Conservation (phyloP, 2,888 invertebrate species). For the Therioaphis trifolii region DNA sequence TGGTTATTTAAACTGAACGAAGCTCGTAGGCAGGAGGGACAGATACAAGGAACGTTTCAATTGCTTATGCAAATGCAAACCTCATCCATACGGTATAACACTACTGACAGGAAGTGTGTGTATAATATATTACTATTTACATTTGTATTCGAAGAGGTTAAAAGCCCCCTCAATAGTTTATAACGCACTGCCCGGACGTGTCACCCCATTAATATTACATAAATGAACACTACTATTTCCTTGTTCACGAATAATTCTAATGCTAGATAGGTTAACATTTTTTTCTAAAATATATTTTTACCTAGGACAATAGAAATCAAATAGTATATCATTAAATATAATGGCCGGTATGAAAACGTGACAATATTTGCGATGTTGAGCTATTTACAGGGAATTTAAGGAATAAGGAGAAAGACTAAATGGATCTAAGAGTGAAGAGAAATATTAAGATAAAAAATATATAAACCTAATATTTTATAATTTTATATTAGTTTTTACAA, state of each 20-base stretch:
- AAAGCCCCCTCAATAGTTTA: neutral
- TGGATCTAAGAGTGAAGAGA: no score
- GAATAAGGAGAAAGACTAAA: no score
- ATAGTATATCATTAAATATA: neutral
- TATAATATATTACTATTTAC: slow-evolving; percentile 25
- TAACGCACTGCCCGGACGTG: slow-evolving; percentile 34
- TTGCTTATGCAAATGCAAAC: slow-evolving; percentile 17
- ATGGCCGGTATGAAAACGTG: neutral
- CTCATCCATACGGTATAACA: neutral
- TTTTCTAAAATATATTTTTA: neutral
- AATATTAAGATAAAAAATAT: no score
- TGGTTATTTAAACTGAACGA: slow-evolving; percentile 14
- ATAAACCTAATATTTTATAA: no score
- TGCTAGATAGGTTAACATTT: no score
- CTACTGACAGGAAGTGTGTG: slow-evolving; percentile 20
- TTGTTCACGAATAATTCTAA: no score
- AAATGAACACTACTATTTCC: slow-evolving; percentile 1
- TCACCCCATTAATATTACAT: slow-evolving; percentile 55
- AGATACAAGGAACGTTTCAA: neutral
- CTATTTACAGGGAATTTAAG: no score
- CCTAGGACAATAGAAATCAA: neutral
- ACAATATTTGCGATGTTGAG: neutral
- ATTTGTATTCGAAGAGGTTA: slow-evolving; percentile 47
- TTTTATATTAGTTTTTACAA: no score
- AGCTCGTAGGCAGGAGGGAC: neutral